These are phyloP conservation scores for Drosophila triauraria DNA, from an alignment of 1,140 invertebrate genomes.

Conservation along the genomic window DNA sequence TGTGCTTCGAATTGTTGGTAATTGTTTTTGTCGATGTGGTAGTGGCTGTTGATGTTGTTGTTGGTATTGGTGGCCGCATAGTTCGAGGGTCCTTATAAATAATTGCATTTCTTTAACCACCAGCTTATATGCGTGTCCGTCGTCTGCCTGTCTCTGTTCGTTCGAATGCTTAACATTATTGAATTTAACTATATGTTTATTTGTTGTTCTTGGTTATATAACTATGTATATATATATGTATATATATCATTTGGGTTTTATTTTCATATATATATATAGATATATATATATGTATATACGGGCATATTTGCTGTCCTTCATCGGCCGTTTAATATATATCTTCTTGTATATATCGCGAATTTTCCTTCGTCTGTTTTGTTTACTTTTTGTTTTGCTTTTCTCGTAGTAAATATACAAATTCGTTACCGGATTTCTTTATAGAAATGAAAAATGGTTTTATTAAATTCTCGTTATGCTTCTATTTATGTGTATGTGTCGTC, in stretches of 20 bases:
- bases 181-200: conserved; percentile 84
- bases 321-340: conserved; percentile 41
- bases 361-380: conserved; percentile 14
- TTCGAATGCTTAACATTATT: conserved; percentile 74
- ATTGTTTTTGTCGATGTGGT: conserved; percentile 12
- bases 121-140: conserved; percentile 27
- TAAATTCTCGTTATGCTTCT: conserved; percentile 78
- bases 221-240: conserved; percentile 71
- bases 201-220: conserved; percentile 82
- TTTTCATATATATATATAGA: conserved; percentile 26
- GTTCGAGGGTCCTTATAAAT: conserved; percentile 72
- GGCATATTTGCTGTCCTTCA: conserved; percentile 64
- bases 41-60: not conserved
- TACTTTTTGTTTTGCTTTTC: conserved; percentile 30
- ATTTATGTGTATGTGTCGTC: conserved; percentile 64
- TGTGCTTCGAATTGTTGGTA: conserved; percentile 5
- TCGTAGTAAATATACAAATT: conserved; percentile 83
- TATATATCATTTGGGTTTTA: conserved; percentile 46
- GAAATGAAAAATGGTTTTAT: conserved; percentile 77
- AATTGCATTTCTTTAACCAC: conserved; percentile 78
- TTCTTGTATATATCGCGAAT: conserved; percentile 50
- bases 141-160: conserved; percentile 33
- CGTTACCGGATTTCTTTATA: conserved; percentile 79
- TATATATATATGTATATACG: conserved; percentile 47
- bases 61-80: conserved; percentile 39